Conservation (phyloP, 2,797 vertebrate genomes). For the Manis crassicaudata region DNA sequence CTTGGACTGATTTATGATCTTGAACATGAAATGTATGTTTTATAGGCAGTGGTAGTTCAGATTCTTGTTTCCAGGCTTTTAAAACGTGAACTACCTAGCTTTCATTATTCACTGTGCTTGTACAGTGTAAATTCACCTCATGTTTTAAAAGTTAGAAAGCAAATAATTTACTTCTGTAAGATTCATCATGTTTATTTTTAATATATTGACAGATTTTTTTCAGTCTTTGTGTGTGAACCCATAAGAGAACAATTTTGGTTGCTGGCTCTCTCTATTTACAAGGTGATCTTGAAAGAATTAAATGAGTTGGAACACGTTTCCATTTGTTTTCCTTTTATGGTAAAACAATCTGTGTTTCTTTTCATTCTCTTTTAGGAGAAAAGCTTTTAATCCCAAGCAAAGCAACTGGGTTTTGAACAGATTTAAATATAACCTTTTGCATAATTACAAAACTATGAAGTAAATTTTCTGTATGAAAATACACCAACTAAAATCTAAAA, state of each 20-base stretch:
- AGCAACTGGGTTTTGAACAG: slow-evolving; percentile 14
- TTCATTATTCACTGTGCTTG: slow-evolving; percentile 34
- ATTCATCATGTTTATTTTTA: not conserved
- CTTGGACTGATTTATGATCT: slow-evolving; percentile 38
- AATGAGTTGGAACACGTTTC: slow-evolving; percentile 30
- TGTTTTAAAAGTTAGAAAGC: slow-evolving; percentile 49
- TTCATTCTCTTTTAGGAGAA: slow-evolving; percentile 36
- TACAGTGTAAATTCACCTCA: not conserved
- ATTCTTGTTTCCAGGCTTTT: slow-evolving; percentile 24
- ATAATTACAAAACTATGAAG: slow-evolving; percentile 44
- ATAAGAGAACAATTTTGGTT: slow-evolving; percentile 1
- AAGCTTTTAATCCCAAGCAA: slow-evolving; percentile 37
- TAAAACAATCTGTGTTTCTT: slow-evolving; percentile 40
- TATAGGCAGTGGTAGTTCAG: not conserved
- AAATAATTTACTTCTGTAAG: not conserved
- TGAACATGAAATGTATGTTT: not conserved
- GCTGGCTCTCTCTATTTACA: slow-evolving; percentile 14
- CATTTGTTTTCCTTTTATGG: slow-evolving; percentile 63
- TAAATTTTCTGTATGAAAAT: slow-evolving; percentile 63
- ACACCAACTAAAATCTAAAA: slow-evolving; percentile 3
- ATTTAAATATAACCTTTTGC: slow-evolving; percentile 54
- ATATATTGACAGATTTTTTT: not conserved
- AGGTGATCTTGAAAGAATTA: slow-evolving; percentile 55
- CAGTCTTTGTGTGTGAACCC: not conserved
- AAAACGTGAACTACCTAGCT: slow-evolving; percentile 26